Base-by-base conservation (phyloP, 2,113 vertebrate species). In the Psammodynastes pulverulentus region DNA sequence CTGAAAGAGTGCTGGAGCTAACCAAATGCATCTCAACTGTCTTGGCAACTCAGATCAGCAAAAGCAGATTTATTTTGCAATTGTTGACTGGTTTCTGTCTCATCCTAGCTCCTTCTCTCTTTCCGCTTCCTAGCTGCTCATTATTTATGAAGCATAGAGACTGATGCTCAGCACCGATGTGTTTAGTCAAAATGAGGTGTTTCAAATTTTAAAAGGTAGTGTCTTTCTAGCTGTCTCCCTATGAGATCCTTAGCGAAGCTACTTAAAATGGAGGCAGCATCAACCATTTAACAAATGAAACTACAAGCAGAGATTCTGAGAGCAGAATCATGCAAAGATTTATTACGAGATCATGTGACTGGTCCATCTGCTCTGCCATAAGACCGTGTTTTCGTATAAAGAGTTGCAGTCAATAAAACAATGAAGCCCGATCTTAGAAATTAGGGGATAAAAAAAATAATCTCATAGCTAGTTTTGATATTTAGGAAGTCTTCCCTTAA, bases 91-190 rank as follows among this genome's bases (percentile, higher is more conserved):
- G 84, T 95, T 95, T 91, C 89, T 93, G 94, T 95, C 29, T 95
- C 93, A 87, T 48, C 62, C 6, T 45, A 79, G 52, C 29, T 46
- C 34, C 34, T 54, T 52, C 46, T 88, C 51, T 84, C 51, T 88
- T 1, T 87, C 24, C 17, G 24, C 86, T 91, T 89, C 91, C 91
- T 54, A 56, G 43, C 87, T 93, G 53, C 90, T 93, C 87, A 90
- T 94, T 95, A 95, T 94, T 95, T 94, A 95, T 94, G 53, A 94
- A 52, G 62, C 88, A 26, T 1, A 79, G 88, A 89, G 90, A 53
- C 23, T 15, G 29, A 52, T 93, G 67, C 89, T 84, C n/a, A 93
- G 86, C 87, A 93, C 92, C 93, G 93, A 96, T 93, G 53, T 87
- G 87, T 87, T 94, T 85, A 86, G 62, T 92, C 79, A 49, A 72